These are phyloP conservation scores for Plemyria rubiginata DNA, from an alignment of 2,888 invertebrate species.

Conservation along the genomic window DNA sequence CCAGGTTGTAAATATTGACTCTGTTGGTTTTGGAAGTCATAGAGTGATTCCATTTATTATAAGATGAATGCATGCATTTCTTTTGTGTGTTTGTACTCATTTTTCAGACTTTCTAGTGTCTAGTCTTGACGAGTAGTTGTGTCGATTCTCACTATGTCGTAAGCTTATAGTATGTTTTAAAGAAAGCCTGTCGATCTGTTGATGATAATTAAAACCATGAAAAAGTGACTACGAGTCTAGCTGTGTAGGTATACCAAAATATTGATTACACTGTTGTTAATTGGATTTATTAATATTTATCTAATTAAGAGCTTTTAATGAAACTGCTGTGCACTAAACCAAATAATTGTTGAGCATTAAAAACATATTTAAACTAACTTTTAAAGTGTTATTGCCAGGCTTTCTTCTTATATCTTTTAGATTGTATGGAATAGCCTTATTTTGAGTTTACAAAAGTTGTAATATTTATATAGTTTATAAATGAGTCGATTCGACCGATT, in stretches of 20 bases:
- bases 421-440: slow-evolving; percentile 43
- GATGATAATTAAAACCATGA: slow-evolving; percentile 33
- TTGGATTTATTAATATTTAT: slow-evolving; percentile 42
- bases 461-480: slow-evolving; percentile 37
- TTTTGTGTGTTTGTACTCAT: slow-evolving; percentile 81
- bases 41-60: slow-evolving; percentile 83
- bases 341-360: slow-evolving; percentile 68
- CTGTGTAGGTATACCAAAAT: no score
- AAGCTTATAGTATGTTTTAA: slow-evolving; percentile 65
- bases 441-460: slow-evolving; percentile 33
- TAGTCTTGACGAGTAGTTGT: slow-evolving; percentile 77
- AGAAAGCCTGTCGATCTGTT: slow-evolving; percentile 69
- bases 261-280: slow-evolving; percentile 32
- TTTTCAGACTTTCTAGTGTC: slow-evolving; percentile 77
- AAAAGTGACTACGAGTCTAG: slow-evolving; percentile 35
- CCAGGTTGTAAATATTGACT: slow-evolving; percentile 74
- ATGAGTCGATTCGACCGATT: slow-evolving; percentile 25
- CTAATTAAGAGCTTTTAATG: slow-evolving; percentile 54
- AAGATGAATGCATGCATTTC: slow-evolving; percentile 84
- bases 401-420: slow-evolving; percentile 58
- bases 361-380: slow-evolving; percentile 49
- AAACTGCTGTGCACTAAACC: slow-evolving; percentile 76
- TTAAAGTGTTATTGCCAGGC: slow-evolving; percentile 63
- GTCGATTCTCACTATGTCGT: slow-evolving; percentile 77
- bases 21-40: slow-evolving; percentile 71